Evolutionary conservation across 2,888 invertebrate species (phyloP).

Genomic region (Seladonia tumulorum): DNA sequence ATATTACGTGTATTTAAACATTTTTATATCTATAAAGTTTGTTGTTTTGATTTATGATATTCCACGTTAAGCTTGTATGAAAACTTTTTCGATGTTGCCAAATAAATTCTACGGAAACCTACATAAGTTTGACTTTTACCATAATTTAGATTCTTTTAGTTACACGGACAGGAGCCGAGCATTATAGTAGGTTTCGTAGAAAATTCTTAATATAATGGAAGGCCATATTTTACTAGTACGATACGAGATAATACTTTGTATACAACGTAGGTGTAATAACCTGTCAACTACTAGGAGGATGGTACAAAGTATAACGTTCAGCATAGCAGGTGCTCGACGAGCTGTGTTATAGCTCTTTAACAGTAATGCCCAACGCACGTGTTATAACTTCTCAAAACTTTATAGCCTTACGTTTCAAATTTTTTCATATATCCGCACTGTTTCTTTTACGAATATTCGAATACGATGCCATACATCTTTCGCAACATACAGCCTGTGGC

Average conservation of each 20-base stretch:
- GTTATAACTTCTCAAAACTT: slow-evolving; percentile 52
- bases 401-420: slow-evolving; percentile 33
- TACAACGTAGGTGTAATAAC: slow-evolving; percentile 66
- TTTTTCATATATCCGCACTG: neutral
- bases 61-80: neutral
- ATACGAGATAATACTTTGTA: slow-evolving; percentile 63
- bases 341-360: slow-evolving; percentile 64
- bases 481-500: neutral
- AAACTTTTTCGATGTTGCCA: too few relatives aligned
- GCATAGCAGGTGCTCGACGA: slow-evolving; percentile 61
- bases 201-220: slow-evolving; percentile 67
- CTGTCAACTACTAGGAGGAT: slow-evolving; percentile 63
- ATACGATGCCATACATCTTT: neutral
- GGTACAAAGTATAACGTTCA: slow-evolving; percentile 62
- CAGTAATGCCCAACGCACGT: slow-evolving; percentile 54
- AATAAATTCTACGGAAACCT: neutral
- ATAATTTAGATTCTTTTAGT: slow-evolving; percentile 44
- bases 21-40: neutral
- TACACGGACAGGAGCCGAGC: slow-evolving; percentile 20
- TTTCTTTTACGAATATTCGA: neutral
- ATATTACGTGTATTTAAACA: neutral
- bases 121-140: neutral
- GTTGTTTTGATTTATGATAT: neutral
- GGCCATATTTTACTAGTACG: slow-evolving; percentile 59
- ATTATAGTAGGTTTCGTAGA: slow-evolving; percentile 30